phyloP scores from a whole-genome alignment of 2,888 invertebrate species.

The Apamea sordens region DNA sequence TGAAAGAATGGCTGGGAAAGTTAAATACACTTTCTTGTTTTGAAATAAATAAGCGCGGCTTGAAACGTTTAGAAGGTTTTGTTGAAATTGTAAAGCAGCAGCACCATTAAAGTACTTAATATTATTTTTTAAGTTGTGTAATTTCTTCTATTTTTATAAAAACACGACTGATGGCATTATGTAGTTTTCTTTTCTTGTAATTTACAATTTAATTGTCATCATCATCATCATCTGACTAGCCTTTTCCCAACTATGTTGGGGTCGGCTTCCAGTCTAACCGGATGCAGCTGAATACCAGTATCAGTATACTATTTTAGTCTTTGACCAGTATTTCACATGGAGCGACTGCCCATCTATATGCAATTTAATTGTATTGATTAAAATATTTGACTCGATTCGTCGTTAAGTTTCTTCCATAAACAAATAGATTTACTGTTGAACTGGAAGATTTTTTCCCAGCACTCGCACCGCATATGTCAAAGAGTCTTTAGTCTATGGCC shows the following conservation, averaged over 20 bases:
- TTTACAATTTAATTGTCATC: no score
- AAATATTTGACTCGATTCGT: not conserved
- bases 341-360: no score
- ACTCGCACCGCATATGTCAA: constrained; percentile 75
- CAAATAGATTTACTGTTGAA: constrained; percentile 1
- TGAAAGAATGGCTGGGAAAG: constrained; percentile 82
- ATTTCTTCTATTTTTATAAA: not conserved
- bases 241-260: no score
- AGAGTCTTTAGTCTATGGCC: constrained; percentile 81
- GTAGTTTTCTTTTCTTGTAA: not conserved
- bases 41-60: constrained; percentile 77
- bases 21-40: constrained; percentile 75
- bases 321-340: no score
- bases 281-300: no score
- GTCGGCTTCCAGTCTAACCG: no score
- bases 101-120: not conserved
- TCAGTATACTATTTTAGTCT: no score
- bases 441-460: constrained; percentile 3
- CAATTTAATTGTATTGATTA: not conserved
- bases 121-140: not conserved
- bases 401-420: constrained; percentile 2
- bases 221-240: no score
- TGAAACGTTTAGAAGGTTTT: constrained; percentile 73
- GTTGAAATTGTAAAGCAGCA: constrained; percentile 56
- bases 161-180: constrained; percentile 1